A percentile compares a stretch with the other conserved stretches of the same genome.
These are phyloP conservation scores for Chironomus tentans DNA, from an alignment of 2,888 invertebrate genomes.

Conservation along the genomic window DNA sequence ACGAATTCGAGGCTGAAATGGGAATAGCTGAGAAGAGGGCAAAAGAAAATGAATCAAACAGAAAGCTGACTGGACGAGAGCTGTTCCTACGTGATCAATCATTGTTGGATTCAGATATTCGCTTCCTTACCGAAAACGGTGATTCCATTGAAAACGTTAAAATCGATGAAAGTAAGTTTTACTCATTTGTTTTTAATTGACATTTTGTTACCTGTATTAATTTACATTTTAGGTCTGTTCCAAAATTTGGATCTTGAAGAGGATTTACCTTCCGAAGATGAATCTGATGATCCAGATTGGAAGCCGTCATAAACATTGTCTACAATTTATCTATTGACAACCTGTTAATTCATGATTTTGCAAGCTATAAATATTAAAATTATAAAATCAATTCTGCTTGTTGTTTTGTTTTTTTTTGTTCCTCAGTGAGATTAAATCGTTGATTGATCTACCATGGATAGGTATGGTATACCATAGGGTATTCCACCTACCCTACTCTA, in stretches of 20 bases:
- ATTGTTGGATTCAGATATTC: slow-evolving; percentile 91
- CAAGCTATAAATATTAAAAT: background rate
- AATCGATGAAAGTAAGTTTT: slow-evolving; percentile 72
- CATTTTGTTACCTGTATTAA: too few species aligned
- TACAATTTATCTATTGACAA: background rate
- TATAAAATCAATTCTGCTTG: too few species aligned
- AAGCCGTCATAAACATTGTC: background rate
- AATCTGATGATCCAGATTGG: slow-evolving; percentile 30
- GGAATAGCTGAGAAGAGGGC: slow-evolving; percentile 64
- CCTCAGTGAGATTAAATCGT: background rate
- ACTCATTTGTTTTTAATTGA: too few species aligned
- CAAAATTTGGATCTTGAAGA: slow-evolving; percentile 71
- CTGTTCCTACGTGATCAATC: slow-evolving; percentile 88
- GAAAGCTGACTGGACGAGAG: slow-evolving; percentile 86
- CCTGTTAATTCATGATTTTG: background rate
- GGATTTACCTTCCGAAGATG: slow-evolving; percentile 49
- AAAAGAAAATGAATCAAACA: slow-evolving; percentile 59
- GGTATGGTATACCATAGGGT: too few species aligned
- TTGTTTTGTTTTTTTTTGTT: too few species aligned
- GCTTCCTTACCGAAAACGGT: slow-evolving; percentile 82
- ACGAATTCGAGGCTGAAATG: slow-evolving; percentile 83
- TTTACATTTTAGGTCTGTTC: slow-evolving; percentile 53
- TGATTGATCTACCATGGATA: too few species aligned
- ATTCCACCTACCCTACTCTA: too few species aligned
- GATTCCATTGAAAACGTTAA: slow-evolving; percentile 53